A percentile compares a stretch with the other conserved stretches of the same genome.
Conservation (phyloP, 92 coral and sea anemone genomes). For the Porites divaricata region DNA sequence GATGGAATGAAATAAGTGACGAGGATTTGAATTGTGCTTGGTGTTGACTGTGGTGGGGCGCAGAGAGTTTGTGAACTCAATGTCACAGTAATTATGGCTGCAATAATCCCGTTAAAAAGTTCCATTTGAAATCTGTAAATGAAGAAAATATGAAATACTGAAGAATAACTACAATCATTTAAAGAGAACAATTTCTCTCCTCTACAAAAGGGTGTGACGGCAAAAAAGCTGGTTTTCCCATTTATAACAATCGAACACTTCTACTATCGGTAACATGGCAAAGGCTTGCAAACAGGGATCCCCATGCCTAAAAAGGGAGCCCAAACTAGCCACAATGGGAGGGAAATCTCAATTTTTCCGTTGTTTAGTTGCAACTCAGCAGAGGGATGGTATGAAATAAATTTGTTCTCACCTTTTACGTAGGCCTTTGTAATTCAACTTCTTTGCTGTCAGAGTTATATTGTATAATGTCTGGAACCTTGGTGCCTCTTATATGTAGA, state of each 20-base stretch:
- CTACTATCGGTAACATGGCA: no score
- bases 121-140: slow-evolving; percentile 3
- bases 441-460: background rate
- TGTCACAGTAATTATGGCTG: background rate
- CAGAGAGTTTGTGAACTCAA: background rate
- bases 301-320: no score
- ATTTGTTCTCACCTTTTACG: background rate
- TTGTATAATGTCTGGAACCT: slow-evolving; percentile 6
- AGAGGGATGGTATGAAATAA: background rate
- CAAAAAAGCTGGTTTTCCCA: background rate
- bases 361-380: background rate
- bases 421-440: background rate
- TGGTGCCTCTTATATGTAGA: background rate
- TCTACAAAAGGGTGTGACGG: background rate
- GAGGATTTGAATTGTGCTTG: background rate
- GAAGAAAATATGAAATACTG: background rate
- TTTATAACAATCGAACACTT: no score
- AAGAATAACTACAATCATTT: background rate
- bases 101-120: background rate
- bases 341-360: background rate
- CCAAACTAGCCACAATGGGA: no score
- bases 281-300: no score
- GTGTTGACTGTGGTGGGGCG: slow-evolving; percentile 1
- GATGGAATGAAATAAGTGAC: background rate
- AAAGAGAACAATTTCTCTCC: no score